Base-by-base conservation (phyloP, 2,888 invertebrate genomes). In the Drosophila anomalata region DNA sequence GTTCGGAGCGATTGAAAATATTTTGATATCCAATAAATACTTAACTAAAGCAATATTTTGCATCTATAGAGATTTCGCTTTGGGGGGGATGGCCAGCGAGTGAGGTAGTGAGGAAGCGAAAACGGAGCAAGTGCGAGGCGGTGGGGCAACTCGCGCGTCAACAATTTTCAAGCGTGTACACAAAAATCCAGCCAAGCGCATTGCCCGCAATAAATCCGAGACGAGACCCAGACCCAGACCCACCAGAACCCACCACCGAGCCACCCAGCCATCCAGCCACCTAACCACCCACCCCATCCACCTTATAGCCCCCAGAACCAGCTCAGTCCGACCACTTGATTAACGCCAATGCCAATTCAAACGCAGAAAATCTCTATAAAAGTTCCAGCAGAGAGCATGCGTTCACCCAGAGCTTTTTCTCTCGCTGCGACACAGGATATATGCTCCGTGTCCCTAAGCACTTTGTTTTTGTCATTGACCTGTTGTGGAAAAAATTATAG, bases 131-230 rank as follows among this genome's bases (percentile, higher is more conserved):
- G 46, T 6, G 31, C 39, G n/a, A 9, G 47, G 11, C 20, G 26
- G 39, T 20, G 17, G n/a, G 62, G 31, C n/a, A 33, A n/a, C 36
- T 77, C 75, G 78, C 84, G 79, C 82, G 80, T 74, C 78, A 81
- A 82, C 87, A 84, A 87, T 81, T 87, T 87, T 81, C 79, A 77
- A 80, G 78, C 84, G 88, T 88, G 84, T 85, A 85, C 84, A 85
- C 88, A 88, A 78, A 82, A 83, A 83, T 81, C 82, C 81, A 84
- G 76, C 75, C 65, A 63, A 73, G 56, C 69, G 65, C 62, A 65
- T 59, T 65, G 65, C 56, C 52, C 59, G 73, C 65, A 55, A 73
- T 55, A 66, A 76, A 66, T 67, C 79, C 79, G 69, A 80, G 81
- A 80, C 78, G 62, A 84, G 71, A 74, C 65, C 67, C 80, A 66